These are phyloP conservation scores for Diadumene lineata DNA, from an alignment of 92 coral and sea anemone species.

Conservation along the genomic window DNA sequence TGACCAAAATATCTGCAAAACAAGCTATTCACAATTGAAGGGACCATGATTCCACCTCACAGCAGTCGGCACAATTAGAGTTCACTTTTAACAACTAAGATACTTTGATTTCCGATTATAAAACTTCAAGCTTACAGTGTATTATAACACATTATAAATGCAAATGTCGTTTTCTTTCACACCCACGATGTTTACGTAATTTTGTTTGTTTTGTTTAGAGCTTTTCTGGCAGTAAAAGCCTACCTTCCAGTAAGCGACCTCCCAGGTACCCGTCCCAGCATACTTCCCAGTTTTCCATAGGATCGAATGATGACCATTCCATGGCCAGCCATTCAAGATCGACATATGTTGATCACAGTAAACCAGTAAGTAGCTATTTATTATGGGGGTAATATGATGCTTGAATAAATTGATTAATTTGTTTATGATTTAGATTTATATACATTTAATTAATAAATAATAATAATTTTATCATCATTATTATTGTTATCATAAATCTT, in stretches of 20 bases:
- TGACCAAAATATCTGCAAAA: background rate
- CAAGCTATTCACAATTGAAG: background rate
- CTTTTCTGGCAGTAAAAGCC: conserved; percentile 74
- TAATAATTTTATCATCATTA: no score
- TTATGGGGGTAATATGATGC: no score
- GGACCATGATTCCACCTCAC: background rate
- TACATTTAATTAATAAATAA: no score
- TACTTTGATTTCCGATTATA: no score
- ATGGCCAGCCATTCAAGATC: conserved; percentile 67
- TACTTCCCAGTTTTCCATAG: conserved; percentile 84
- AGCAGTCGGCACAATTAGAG: no score
- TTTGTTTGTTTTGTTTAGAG: conserved; percentile 48
- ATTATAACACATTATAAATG: no score
- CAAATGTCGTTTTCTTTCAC: no score
- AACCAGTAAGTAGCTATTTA: background rate
- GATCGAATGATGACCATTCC: conserved; percentile 47
- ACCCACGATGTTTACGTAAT: background rate
- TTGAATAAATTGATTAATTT: no score
- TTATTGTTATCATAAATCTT: no score
- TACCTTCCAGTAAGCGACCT: conserved; percentile 66
- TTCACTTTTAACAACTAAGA: no score
- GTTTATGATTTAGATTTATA: no score
- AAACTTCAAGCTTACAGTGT: no score
- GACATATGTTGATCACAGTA: conserved; percentile 52
- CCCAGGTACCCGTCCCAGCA: conserved; percentile 86